phyloP scores from a whole-genome alignment of 53 echinoderm and acorn worm species.

The Actinopyga echinites region DNA sequence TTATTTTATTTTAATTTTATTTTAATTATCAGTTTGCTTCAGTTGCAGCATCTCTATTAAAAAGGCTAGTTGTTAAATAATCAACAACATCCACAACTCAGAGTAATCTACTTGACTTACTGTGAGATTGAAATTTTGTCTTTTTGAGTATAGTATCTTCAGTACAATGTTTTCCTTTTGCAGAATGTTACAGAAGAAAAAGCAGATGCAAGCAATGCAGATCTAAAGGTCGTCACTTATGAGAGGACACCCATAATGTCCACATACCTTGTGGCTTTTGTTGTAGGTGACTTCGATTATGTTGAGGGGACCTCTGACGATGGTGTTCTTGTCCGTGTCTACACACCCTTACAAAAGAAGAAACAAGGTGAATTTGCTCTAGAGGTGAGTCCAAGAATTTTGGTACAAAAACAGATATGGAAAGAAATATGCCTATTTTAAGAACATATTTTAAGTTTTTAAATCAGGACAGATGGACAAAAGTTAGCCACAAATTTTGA shows the following conservation, averaged over 20 bases:
- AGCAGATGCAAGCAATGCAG: conserved; percentile 62
- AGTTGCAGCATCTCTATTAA: too few relatives aligned
- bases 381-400: conserved; percentile 68
- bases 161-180: background rate
- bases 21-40: too few relatives aligned
- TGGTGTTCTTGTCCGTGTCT: conserved; percentile 84
- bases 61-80: too few relatives aligned
- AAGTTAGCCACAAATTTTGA: too few relatives aligned
- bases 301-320: conserved; percentile 81
- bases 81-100: too few relatives aligned
- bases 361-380: conserved; percentile 88
- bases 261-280: conserved; percentile 95
- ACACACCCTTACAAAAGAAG: conserved; percentile 84
- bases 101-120: too few relatives aligned
- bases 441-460: too few relatives aligned
- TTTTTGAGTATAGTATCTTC: background rate
- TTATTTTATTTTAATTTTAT: too few relatives aligned
- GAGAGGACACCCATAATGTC: conserved; percentile 91
- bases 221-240: conserved; percentile 78
- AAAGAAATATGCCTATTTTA: too few relatives aligned
- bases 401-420: too few relatives aligned
- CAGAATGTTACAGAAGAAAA: conserved; percentile 84
- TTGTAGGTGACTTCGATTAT: conserved; percentile 95
- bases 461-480: too few relatives aligned
- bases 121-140: too few relatives aligned